A percentile compares a stretch with the other conserved stretches of the same genome.
Conservation (phyloP, 2,113 vertebrate genomes). For the Erythrocercus mccallii region DNA sequence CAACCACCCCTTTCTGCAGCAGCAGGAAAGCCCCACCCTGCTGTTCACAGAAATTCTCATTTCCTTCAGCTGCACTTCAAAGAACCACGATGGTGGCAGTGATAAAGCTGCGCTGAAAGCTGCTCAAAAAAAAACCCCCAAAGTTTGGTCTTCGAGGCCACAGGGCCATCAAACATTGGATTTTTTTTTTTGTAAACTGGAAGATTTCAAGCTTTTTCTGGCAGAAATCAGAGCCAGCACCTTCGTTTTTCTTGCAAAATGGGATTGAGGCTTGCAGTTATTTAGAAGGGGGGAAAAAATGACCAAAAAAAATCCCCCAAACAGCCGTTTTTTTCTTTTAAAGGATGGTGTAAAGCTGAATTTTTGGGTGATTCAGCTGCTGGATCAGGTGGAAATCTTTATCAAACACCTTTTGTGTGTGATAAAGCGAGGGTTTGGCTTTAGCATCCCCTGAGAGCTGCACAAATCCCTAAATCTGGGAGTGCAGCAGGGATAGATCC, state of each 20-base stretch:
- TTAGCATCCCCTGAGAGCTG: not conserved
- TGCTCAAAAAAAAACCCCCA: not conserved
- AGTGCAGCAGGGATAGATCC: rapidly evolving
- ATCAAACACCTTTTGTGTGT: no score
- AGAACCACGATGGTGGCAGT: not conserved
- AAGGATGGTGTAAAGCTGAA: not conserved
- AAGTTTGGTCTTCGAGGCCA: not conserved
- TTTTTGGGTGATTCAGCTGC: not conserved
- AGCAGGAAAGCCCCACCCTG: not conserved
- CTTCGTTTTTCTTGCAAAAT: not conserved
- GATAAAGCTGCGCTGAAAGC: not conserved
- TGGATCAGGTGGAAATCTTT: no score
- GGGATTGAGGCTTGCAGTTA: not conserved
- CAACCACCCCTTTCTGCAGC: not conserved
- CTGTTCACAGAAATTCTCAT: not conserved
- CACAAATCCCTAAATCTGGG: not conserved
- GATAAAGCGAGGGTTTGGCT: not conserved
- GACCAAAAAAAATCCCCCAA: not conserved
- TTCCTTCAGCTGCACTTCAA: not conserved
- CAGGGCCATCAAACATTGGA: rapidly evolving
- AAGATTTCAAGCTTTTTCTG: not conserved
- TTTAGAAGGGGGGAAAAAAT: rapidly evolving
- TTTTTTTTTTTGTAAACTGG: not conserved
- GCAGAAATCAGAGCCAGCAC: rapidly evolving
- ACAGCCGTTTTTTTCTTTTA: not conserved